A percentile compares a stretch with the other conserved stretches of the same genome.
Conservation (phyloP, 2,113 vertebrate genomes). For the Sebastes fasciatus region DNA sequence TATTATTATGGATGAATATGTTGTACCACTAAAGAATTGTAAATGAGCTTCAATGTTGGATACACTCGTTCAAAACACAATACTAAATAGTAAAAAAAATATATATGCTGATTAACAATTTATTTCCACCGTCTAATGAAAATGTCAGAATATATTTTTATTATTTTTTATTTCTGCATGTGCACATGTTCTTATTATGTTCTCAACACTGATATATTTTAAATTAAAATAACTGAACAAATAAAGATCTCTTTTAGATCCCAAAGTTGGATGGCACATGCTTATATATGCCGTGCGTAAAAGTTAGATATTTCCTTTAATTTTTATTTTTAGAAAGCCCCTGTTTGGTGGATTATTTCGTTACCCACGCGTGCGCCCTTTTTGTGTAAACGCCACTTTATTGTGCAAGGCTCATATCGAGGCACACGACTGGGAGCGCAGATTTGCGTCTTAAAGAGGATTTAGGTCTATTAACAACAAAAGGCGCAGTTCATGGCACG, state of each 20-base stretch:
- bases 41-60: slow-evolving; percentile 17
- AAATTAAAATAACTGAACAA: slow-evolving; percentile 14
- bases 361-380: slow-evolving; percentile 36
- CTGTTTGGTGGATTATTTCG: slow-evolving; percentile 48
- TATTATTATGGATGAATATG: slow-evolving; percentile 54
- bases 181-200: background rate
- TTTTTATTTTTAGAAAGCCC: slow-evolving; percentile 18
- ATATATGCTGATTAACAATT: background rate
- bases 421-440: slow-evolving; percentile 68
- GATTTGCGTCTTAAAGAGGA: slow-evolving; percentile 78
- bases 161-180: background rate
- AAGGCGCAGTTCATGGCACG: slow-evolving; percentile 73
- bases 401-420: slow-evolving; percentile 33
- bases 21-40: slow-evolving; percentile 23
- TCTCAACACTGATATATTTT: background rate
- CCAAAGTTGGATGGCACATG: background rate
- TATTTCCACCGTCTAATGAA: slow-evolving; percentile 7
- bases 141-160: background rate
- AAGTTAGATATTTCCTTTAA: slow-evolving; percentile 6
- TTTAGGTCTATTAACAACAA: slow-evolving; percentile 80
- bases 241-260: background rate
- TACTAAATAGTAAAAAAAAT: background rate
- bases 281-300: slow-evolving; percentile 4
- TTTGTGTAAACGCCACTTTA: slow-evolving; percentile 53
- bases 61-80: background rate